A percentile compares a stretch with the other conserved stretches of the same genome.
Conservation (phyloP, 2,113 vertebrate genomes). For the Podarcis muralis region DNA sequence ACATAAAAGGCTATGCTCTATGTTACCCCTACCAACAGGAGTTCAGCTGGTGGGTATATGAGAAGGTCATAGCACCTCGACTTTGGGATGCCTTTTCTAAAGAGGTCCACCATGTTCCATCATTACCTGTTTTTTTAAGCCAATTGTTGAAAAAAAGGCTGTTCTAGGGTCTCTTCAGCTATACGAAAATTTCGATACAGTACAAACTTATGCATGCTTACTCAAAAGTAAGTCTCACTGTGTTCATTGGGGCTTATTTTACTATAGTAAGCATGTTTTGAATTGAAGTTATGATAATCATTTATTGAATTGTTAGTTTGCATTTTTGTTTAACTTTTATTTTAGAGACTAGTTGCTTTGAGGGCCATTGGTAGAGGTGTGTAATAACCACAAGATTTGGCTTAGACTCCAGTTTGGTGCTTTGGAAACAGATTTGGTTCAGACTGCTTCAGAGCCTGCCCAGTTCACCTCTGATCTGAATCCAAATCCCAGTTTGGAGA, state of each 20-base stretch:
- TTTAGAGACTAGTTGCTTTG: neutral
- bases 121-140: neutral
- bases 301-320: no score
- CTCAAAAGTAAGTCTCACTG: neutral
- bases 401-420: no score
- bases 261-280: neutral
- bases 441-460: no score
- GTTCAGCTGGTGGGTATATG: neutral
- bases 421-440: no score
- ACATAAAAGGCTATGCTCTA: neutral
- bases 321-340: neutral
- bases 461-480: no score
- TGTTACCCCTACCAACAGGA: neutral
- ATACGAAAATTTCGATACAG: neutral
- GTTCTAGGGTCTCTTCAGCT: neutral
- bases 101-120: neutral
- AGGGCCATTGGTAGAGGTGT: no score
- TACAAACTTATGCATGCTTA: neutral
- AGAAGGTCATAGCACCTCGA: neutral
- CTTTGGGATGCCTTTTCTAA: neutral
- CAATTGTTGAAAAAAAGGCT: neutral
- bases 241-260: neutral
- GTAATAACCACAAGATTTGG: no score
- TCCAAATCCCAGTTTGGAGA: no score
- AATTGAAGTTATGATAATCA: neutral